A percentile compares a stretch with the other conserved stretches of the same genome.
phyloP scores from a whole-genome alignment of 2,888 invertebrate species.

The Drosophila peninsularis region DNA sequence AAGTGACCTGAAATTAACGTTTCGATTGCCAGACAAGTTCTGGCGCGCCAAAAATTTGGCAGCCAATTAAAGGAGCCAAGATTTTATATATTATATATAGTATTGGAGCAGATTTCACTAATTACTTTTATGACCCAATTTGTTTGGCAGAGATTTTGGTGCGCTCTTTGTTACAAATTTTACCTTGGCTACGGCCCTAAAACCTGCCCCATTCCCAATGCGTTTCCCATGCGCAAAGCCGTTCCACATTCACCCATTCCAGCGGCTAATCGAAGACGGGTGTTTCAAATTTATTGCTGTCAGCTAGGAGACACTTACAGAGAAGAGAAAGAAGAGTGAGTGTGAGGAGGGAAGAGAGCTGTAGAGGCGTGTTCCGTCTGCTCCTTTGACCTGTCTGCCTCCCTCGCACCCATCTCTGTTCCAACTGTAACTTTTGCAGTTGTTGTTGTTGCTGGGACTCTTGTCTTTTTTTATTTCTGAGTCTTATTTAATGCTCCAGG shows the following conservation, averaged over 20 bases:
- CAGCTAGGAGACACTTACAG: slow-evolving; percentile 3
- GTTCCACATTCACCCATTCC: slow-evolving; percentile 46
- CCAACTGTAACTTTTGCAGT: slow-evolving; percentile 37
- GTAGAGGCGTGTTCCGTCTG: slow-evolving; percentile 39
- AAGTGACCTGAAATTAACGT: slow-evolving; percentile 64
- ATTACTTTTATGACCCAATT: slow-evolving; percentile 82
- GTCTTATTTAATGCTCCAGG: slow-evolving; percentile 57
- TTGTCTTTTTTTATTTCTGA: slow-evolving; percentile 44
- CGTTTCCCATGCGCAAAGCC: slow-evolving; percentile 22
- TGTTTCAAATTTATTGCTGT: slow-evolving; percentile 69
- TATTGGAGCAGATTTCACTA: slow-evolving; percentile 64
- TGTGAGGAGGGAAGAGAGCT: background rate
- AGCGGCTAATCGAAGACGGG: slow-evolving; percentile 49
- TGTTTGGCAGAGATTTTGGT: slow-evolving; percentile 51
- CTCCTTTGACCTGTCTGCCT: slow-evolving; percentile 76
- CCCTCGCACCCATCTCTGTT: slow-evolving; percentile 16
- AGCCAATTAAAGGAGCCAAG: slow-evolving; percentile 62
- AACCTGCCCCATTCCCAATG: slow-evolving; percentile 28
- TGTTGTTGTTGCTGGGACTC: slow-evolving; percentile 38
- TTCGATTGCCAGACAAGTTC: slow-evolving; percentile 35
- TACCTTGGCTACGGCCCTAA: slow-evolving; percentile 41
- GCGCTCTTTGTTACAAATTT: slow-evolving; percentile 58
- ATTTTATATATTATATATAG: slow-evolving; percentile 19
- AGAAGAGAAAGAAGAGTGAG: background rate
- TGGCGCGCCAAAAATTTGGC: slow-evolving; percentile 24